These are phyloP conservation scores for Aspidiotus destructor DNA, from an alignment of 2,888 invertebrate species.

Conservation along the genomic window DNA sequence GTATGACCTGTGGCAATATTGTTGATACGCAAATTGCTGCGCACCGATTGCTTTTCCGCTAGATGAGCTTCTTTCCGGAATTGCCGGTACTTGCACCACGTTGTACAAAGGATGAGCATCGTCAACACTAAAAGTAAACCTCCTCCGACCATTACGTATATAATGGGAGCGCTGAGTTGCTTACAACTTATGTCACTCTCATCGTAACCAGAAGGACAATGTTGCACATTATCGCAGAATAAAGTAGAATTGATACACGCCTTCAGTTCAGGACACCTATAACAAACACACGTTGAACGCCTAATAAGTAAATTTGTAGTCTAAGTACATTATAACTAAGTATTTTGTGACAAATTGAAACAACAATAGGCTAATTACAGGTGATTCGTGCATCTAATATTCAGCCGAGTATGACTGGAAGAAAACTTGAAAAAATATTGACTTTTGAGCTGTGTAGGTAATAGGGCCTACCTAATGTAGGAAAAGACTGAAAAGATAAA, in stretches of 20 bases:
- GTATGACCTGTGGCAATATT: slow-evolving; percentile 3
- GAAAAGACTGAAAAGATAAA: no score
- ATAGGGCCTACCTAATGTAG: no score
- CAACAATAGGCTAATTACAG: neutral
- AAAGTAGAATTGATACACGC: slow-evolving; percentile 67
- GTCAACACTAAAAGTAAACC: slow-evolving; percentile 54
- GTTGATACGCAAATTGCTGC: slow-evolving; percentile 16
- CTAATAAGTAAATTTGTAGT: no score
- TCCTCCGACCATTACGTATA: slow-evolving; percentile 56
- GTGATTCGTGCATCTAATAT: no score
- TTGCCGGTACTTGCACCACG: slow-evolving; percentile 42
- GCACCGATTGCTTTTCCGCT: slow-evolving; percentile 31
- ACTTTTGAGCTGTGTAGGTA: no score
- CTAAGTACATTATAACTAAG: neutral
- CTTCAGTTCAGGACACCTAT: slow-evolving; percentile 67
- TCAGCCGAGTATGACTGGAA: no score
- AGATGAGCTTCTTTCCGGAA: slow-evolving; percentile 36
- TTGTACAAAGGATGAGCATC: slow-evolving; percentile 51
- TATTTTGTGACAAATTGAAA: neutral
- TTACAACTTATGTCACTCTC: slow-evolving; percentile 68
- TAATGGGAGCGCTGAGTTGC: slow-evolving; percentile 55
- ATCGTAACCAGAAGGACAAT: slow-evolving; percentile 73
- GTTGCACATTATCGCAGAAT: slow-evolving; percentile 70
- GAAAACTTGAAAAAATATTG: no score
- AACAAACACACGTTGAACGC: slow-evolving; percentile 36